Evolutionary conservation across 1,140 invertebrate species (phyloP), one percentile per base, ranked within the genome.

Genomic region (Neodiprion virginianus): DNA sequence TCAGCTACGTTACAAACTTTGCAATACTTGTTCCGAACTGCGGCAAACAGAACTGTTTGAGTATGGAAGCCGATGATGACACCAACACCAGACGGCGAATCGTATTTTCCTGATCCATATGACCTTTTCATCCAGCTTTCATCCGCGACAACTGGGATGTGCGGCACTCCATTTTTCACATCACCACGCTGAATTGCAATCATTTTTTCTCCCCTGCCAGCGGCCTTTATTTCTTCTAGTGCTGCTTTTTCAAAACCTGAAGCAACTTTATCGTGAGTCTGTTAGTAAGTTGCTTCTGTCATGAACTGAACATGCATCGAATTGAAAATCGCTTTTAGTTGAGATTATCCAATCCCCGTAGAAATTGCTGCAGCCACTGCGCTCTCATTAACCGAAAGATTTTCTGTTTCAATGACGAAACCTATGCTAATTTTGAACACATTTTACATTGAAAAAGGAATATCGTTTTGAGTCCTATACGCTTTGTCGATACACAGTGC

Each of bases 21-120:
- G 71, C 87, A 90, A 77, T 81, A 85, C 78, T 87, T 89, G 70
- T 87, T 88, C 73, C 85, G 75, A 0, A 87, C 76, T 7, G 79
- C 84, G 48, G 86, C 72, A 74, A 81, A 87, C 1, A 90, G 76
- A 12, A 89, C 77, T 80, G 87, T 81, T 68, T 81, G 78, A 1
- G 84, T 85, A 48, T 79, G 72, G 47, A 72, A 71, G 2, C 87
- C 88, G 73, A 89, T 77, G 47, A 89, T 84, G 1, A 78, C 77
- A 40, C 75, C 82, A 67, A 74, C 72, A 17, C 81, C 82, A 50
- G 82, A 77, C n/a, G 75, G n/a, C 9, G 81, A 74, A 74, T 82
- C 73, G 73, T 74, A 78, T 47, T 69, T 77, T 40, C 71, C 72
- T 28, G 73, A 69, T 5, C 78, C 77, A 65, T 85, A 87, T 9